Conservation (phyloP, 2,113 vertebrate genomes). For the Lophius piscatorius region DNA sequence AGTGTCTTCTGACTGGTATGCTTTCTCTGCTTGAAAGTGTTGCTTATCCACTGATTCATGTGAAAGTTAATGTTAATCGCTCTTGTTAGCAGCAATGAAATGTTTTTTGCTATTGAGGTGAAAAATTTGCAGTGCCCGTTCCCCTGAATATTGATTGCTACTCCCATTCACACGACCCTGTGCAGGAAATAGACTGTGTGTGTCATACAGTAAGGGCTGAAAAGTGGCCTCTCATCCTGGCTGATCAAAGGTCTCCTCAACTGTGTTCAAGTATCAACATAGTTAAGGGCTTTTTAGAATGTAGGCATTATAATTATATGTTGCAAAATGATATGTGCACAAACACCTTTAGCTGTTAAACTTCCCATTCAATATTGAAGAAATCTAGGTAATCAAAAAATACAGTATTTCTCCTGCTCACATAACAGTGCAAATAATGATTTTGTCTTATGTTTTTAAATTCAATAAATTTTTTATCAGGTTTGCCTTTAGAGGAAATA, state of each 20-base stretch:
- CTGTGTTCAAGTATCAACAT: conserved; percentile 73
- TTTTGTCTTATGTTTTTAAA: no score
- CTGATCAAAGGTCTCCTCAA: conserved; percentile 46
- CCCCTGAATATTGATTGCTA: no score
- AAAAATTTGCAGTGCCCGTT: no score
- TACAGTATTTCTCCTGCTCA: conserved; percentile 10
- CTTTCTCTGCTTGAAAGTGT: no score
- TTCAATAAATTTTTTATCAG: no score
- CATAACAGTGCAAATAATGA: neutral
- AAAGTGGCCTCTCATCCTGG: conserved; percentile 45
- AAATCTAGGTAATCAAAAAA: conserved; percentile 1
- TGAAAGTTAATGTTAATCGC: no score
- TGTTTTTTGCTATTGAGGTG: no score
- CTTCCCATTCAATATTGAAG: neutral
- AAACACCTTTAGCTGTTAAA: conserved; percentile 30
- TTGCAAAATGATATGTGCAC: conserved; percentile 32
- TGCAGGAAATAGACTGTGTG: no score
- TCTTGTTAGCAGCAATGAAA: no score
- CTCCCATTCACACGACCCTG: conserved; percentile 20
- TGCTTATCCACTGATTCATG: no score
- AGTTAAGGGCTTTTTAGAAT: conserved; percentile 39
- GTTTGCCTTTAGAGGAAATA: no score
- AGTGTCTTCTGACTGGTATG: no score
- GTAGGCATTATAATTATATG: conserved; percentile 50
- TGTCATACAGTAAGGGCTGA: neutral